Evolutionary conservation across 2,113 vertebrate species (phyloP), one percentile per base, ranked within the genome.

Genomic region (Onychostoma macrolepis): DNA sequence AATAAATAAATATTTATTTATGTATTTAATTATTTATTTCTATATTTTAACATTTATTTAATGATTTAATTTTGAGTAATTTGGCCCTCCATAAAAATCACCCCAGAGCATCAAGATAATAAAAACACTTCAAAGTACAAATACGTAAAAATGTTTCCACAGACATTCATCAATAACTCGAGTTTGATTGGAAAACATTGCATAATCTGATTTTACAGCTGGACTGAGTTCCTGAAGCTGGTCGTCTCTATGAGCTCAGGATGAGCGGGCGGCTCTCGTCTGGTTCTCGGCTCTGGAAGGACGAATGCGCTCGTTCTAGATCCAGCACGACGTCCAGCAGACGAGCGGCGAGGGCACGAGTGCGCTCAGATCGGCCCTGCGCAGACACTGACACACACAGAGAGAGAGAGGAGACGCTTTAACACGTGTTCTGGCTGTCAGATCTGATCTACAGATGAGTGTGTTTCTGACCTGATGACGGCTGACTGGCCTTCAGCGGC

Each of bases 281-380:
- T 76, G 87, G 90, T 63, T 96, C 96, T 86, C 86, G 91, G 80
- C 45, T 85, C 91, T 95, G 95, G 90, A 96, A 97, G 69, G 94
- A 91, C 61, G 92, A 89, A 1, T 98, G 97, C 81, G 94, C 95
- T 53, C 87, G 88, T 76, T 97, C 96, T 93, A 98, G 91, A 78
- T 96, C 95, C 38, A 92, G 91, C 0, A 97, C 93, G 28, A 96
- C 94, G 10, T 92, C 92, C 90, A 97, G 84, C 84, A 98, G 92
- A 28, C 89, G 94, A 26, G 91, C 88, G 0, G 93, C 93, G 0
- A 92, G 85, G 0, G 85, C 90, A 72, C 90, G 93, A 87, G 90
- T 90, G 24, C 63, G 85, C 80, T 89, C 93, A 13, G 21, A 65
- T 78, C 6, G 26, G 85, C 80, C 83, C 83, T 81, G 87, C 30